Evolutionary conservation across 2,797 vertebrate species (phyloP).

Genomic region (Periophthalmus magnuspinnatus): DNA sequence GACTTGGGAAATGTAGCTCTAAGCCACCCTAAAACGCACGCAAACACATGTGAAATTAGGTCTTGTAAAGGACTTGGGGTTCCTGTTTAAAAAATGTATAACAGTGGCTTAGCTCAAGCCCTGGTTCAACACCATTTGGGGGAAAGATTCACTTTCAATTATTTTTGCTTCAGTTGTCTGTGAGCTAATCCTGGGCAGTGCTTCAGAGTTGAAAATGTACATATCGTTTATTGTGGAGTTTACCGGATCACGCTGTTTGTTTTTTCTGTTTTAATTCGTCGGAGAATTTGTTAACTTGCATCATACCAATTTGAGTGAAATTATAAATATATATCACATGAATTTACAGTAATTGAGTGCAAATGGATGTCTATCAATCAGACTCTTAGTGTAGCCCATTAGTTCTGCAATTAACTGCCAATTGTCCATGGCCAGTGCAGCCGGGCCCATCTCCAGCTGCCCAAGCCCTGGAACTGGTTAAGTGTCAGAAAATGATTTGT

Average conservation of each 20-base stretch:
- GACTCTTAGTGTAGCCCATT: not conserved
- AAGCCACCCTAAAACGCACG: slow-evolving; percentile 47
- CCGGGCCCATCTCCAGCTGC: not conserved
- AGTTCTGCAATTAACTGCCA: slow-evolving; percentile 5
- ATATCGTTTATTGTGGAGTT: not conserved
- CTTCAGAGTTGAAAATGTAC: not conserved
- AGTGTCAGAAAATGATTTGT: slow-evolving; percentile 7
- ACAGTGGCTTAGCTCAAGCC: slow-evolving; percentile 29
- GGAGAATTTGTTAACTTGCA: not conserved
- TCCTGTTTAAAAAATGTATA: slow-evolving; percentile 17
- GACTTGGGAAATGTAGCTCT: slow-evolving; percentile 24
- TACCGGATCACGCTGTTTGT: not conserved
- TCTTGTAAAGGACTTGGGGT: slow-evolving; percentile 8
- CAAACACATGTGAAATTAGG: slow-evolving; percentile 48
- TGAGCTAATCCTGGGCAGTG: not conserved
- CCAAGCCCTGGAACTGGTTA: slow-evolving; percentile 4
- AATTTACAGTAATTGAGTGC: not conserved
- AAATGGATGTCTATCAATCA: not conserved
- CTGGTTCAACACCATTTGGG: not conserved
- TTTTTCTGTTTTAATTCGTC: not conserved
- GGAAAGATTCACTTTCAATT: slow-evolving; percentile 17
- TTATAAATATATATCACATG: not conserved
- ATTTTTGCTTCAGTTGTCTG: not conserved
- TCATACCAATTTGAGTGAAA: not conserved
- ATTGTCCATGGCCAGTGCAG: slow-evolving; percentile 4